Evolutionary conservation across 2,113 vertebrate species (phyloP).

Genomic region (Oncorhynchus nerka): DNA sequence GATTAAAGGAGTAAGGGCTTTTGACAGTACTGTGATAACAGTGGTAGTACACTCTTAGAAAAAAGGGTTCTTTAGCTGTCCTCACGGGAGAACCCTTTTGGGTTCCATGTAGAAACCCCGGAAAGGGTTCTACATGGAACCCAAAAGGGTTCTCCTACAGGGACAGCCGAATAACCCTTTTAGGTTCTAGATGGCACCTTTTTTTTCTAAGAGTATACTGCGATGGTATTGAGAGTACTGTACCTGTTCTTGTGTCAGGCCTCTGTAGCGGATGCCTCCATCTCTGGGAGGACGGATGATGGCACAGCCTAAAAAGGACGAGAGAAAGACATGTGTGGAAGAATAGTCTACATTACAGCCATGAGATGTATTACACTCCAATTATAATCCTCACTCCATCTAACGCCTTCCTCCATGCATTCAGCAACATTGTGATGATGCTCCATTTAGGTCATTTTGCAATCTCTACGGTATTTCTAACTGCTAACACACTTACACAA

Average conservation of each 20-base stretch:
- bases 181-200: no score
- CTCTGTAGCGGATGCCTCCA: constrained; percentile 91
- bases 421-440: not conserved
- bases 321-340: constrained; percentile 1
- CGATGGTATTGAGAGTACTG: not conserved
- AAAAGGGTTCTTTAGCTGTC: no score
- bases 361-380: constrained; percentile 12
- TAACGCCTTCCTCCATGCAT: constrained; percentile 15
- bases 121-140: no score
- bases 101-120: no score
- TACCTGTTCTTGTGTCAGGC: constrained; percentile 89
- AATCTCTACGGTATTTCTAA: constrained; percentile 30
- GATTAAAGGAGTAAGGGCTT: not conserved
- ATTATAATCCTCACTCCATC: constrained; percentile 29
- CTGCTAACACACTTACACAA: constrained; percentile 25
- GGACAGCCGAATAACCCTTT: no score
- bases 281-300: constrained; percentile 92
- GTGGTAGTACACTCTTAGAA: no score
- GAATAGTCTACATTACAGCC: constrained; percentile 1
- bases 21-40: no score
- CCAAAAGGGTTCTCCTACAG: no score
- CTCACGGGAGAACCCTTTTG: no score
- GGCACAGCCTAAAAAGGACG: constrained; percentile 76
- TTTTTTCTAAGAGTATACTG: no score
- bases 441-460: constrained; percentile 47